Conservation (phyloP, 2,113 vertebrate species). For the Diadophis punctatus region DNA sequence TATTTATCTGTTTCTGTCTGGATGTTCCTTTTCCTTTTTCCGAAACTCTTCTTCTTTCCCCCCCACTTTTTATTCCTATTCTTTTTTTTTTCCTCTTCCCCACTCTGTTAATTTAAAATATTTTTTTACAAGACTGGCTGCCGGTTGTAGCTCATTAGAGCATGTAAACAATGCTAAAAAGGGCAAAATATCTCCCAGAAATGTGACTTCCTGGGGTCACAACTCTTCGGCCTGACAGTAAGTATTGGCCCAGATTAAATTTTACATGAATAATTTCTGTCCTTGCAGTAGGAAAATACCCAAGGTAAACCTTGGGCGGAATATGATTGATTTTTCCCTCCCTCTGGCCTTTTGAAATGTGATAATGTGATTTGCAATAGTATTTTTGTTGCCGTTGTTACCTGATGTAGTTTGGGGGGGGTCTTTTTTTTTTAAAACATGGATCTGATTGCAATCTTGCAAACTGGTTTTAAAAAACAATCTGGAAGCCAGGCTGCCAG, state of each 20-base stretch:
- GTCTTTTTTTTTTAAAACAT: background rate
- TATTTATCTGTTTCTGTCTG: background rate
- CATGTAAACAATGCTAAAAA: background rate
- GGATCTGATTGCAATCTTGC: conserved; percentile 12
- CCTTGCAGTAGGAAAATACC: background rate
- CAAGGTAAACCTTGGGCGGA: background rate
- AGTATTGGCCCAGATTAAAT: conserved; percentile 17
- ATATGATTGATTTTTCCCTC: background rate
- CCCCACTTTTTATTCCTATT: background rate
- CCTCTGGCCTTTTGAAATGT: background rate
- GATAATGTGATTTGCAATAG: background rate
- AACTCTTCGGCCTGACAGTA: background rate
- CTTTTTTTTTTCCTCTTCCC: background rate
- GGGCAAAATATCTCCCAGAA: no score
- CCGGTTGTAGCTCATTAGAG: background rate
- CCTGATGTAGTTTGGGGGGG: background rate
- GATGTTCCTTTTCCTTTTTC: background rate
- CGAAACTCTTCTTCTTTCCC: background rate
- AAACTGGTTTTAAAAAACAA: conserved; percentile 9
- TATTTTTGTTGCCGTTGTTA: background rate
- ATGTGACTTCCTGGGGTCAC: background rate
- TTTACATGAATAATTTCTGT: conserved; percentile 22
- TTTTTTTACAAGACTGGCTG: background rate
- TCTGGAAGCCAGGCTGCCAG: background rate
- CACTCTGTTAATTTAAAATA: background rate